Percentiles rank a stretch among this genome's conserved stretches.
Evolutionary conservation across 2,113 vertebrate species (phyloP).

Genomic region (Epinephelus lanceolatus): DNA sequence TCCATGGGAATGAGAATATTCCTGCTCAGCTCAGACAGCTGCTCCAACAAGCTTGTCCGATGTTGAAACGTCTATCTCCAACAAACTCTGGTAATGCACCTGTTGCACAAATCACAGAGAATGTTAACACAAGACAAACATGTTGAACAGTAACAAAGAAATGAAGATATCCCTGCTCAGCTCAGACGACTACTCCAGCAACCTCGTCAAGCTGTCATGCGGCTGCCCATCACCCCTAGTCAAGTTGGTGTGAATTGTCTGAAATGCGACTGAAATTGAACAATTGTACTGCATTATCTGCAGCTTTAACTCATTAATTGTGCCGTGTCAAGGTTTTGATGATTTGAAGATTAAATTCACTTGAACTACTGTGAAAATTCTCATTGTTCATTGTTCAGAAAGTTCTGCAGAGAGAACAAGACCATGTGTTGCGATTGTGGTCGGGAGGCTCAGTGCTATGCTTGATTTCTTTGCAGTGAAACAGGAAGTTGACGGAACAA

Average conservation of each 20-base stretch:
- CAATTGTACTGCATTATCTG: background rate
- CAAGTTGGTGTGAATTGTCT: background rate
- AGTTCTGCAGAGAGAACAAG: background rate
- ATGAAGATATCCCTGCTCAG: slow-evolving; percentile 54
- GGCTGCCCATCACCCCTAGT: background rate
- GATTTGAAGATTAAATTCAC: background rate
- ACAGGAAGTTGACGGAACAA: background rate
- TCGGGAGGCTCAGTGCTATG: background rate
- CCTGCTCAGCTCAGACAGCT: slow-evolving; percentile 39
- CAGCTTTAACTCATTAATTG: background rate
- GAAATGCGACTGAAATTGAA: background rate
- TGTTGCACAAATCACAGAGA: background rate
- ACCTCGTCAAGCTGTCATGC: rapidly evolving
- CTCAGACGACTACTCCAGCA: slow-evolving; percentile 32
- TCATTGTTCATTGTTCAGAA: background rate
- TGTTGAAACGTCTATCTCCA: background rate
- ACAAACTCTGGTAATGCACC: background rate
- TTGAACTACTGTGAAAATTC: background rate
- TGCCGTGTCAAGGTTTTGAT: background rate
- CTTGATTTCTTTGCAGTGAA: background rate
- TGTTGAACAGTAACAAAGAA: background rate
- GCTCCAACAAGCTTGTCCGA: background rate
- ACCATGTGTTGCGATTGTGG: too few species aligned
- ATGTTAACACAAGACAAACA: background rate
- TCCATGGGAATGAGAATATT: slow-evolving; percentile 11